These are phyloP conservation scores for Clarias laeviceps DNA, from an alignment of 2,797 vertebrate genomes.

Conservation along the genomic window DNA sequence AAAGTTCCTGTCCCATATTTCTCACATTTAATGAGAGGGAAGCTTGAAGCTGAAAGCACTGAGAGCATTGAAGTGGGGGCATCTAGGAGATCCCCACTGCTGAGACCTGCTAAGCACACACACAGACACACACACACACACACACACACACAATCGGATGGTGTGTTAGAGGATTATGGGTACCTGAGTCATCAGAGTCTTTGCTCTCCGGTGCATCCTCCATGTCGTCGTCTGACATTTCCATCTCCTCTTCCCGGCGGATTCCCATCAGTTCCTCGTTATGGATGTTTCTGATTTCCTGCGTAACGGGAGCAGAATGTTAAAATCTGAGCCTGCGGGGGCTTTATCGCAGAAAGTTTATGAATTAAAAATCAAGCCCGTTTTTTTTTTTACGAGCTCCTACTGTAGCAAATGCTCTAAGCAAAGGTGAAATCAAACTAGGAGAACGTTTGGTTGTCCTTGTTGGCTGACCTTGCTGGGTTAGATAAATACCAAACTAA, in stretches of 20 bases:
- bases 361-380: conserved; percentile 15
- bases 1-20: background rate
- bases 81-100: conserved; percentile 8
- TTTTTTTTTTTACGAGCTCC: conserved; percentile 2
- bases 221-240: conserved; percentile 97
- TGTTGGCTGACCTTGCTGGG: conserved; percentile 41
- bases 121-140: too few relatives aligned
- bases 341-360: conserved; percentile 31
- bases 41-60: background rate
- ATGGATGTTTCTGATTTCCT: conserved; percentile 97
- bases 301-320: conserved; percentile 57
- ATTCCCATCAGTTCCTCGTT: conserved; percentile 97
- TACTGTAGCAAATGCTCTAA: conserved; percentile 8
- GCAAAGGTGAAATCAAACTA: conserved; percentile 11
- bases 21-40: conserved; percentile 17
- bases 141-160: background rate
- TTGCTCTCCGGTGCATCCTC: conserved; percentile 84
- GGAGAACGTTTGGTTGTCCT: background rate
- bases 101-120: background rate
- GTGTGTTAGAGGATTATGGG: background rate
- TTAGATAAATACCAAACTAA: conserved; percentile 21
- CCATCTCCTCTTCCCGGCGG: conserved; percentile 95
- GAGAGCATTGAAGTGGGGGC: conserved; percentile 17
- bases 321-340: background rate
- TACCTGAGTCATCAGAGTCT: conserved; percentile 86